Base-by-base conservation (phyloP, 2,797 vertebrate species). In the Mareca strepera region DNA sequence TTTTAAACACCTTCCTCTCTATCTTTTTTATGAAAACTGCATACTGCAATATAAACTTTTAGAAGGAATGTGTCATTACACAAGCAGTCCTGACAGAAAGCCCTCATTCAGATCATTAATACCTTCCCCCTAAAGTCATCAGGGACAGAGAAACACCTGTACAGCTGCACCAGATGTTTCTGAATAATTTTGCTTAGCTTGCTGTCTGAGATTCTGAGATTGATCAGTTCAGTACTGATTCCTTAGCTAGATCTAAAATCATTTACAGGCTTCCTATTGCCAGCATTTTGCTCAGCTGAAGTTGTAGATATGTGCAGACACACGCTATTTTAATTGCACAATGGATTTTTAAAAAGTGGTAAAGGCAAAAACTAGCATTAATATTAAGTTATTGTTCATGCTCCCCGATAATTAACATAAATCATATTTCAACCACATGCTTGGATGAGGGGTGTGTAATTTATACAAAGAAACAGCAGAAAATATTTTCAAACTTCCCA, bases 11-110 rank as follows among this genome's bases (percentile, higher is more conserved):
- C 22, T 53, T 75, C 88, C 94, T 91, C 80, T 97, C 92, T 85
- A 88, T 92, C 95, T 97, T 96, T 93, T 96, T 97, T 97, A 97
- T 94, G 93, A 96, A 97, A 97, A 96, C 74, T 84, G 62, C 92
- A 89, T 62, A 64, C 76, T 77, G 33, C 67, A 91, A 88, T 92
- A 94, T 82, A 90, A 97, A 97, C 88, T 96, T 97, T 82, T 67
- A 79, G 44, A 85, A 94, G 63, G 74, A 94, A 96, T 93, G 20
- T 31, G 85, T 94, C 82, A 73, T 35, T 13, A 56, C 93, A 95
- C 67, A 44, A 97, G 90, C 67, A 83, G 86, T 64, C 41, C 69
- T 92, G 87, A 97, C 76, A 92, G 72, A 88, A 89, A 79, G 62
- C 18, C 41, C 75, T 94, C 88, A 48, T 87, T 82, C 85, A 78